Evolutionary conservation across 2,113 vertebrate genomes (phyloP), one percentile per base, ranked within the genome.

Genomic region (Spheniscus mendiculus): DNA sequence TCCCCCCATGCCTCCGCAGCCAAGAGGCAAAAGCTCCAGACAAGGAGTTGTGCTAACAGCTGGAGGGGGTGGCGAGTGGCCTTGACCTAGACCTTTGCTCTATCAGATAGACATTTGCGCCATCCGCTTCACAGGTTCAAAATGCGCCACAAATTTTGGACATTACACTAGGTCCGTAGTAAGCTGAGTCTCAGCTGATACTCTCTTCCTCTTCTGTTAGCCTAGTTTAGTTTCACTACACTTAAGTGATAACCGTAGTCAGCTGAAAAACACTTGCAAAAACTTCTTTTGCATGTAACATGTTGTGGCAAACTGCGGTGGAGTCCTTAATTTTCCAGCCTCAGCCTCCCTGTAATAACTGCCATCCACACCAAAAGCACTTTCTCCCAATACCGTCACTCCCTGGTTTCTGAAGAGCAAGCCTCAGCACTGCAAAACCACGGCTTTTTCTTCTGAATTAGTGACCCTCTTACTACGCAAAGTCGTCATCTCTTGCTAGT

Each of bases 401-500:
- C 71, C 34, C 59, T 44, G 7, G 6, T 86, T 91, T 69, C 70
- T 19, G 8, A 74, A 89, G 56, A 69, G 32, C 26, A 44, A 74
- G 53, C 27, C 83, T 85, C 12, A 3, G 45, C 79, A 72, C 58
- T 56, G 45, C 70, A 85, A 76, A 91, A 82, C 20, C 26, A 82
- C 3, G 2, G 69, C 4, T 15, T 53, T 74, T 89, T 45, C 56
- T 91, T n/a, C 71, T 66, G 73, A 72, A 70, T 76, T 70, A 87
- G 78, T 12, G 53, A 77, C 50, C 62, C 30, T 47, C 62, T 91
- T n/a, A 53, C n/a, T 77, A 87, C 0, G 1, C 67, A 67, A 66
- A 80, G 59, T 65, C 89, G 70, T 73, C 44, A 73, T 91, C 89
- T 97, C 74, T 95, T 66, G 38, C 89, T 83, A 85, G 81, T 62